phyloP scores from a whole-genome alignment of 1,140 invertebrate species.

The Brachystomella parvula region DNA sequence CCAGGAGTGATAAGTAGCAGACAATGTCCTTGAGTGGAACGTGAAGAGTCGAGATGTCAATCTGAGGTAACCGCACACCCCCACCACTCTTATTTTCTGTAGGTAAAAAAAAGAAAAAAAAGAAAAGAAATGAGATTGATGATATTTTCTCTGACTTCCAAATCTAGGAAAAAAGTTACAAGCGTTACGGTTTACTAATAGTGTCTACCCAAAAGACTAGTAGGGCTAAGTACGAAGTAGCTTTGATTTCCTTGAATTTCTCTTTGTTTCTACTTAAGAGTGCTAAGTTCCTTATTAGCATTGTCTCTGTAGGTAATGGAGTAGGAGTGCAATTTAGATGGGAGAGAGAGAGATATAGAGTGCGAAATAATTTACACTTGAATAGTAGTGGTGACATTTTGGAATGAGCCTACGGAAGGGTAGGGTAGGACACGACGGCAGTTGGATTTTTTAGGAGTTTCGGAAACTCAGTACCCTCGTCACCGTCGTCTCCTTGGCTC shows the following conservation, averaged over 20 bases:
- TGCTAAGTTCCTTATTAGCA: neutral
- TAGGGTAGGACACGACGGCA: neutral
- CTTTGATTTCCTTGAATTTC: no score
- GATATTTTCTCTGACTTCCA: no score
- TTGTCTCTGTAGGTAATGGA: neutral
- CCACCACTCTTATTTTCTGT: neutral
- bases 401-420: neutral
- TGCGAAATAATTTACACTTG: neutral
- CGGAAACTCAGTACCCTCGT: neutral
- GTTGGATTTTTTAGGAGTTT: neutral
- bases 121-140: neutral
- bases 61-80: conserved; percentile 30
- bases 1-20: conserved; percentile 89
- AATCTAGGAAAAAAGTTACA: no score
- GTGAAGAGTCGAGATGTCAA: conserved; percentile 68
- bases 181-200: no score
- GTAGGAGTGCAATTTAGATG: no score
- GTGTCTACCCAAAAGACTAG: no score
- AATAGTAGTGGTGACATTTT: neutral
- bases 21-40: conserved; percentile 91
- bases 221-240: no score
- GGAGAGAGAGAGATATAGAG: neutral
- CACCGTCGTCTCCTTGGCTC: neutral
- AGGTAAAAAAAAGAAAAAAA: neutral
- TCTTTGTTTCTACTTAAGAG: no score